A percentile compares a stretch with the other conserved stretches of the same genome.
Conservation (phyloP, 2,113 vertebrate species). For the Miniopterus natalensis region DNA sequence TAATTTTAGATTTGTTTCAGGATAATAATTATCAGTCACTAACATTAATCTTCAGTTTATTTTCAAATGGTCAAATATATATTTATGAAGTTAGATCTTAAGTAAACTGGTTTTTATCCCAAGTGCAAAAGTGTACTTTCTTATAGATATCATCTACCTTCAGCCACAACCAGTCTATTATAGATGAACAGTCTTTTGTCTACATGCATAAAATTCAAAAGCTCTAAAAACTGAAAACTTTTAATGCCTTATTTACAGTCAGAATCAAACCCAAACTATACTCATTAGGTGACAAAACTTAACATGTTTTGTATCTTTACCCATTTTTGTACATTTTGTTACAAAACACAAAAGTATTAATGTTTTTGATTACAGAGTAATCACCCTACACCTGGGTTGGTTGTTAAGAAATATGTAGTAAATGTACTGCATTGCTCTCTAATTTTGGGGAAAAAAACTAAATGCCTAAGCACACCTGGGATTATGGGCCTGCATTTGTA, state of each 20-base stretch:
- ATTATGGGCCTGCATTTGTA: background rate
- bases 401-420: background rate
- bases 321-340: background rate
- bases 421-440: background rate
- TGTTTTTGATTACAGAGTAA: background rate
- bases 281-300: background rate
- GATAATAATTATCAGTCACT: background rate
- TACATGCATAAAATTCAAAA: conserved; percentile 9
- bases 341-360: background rate
- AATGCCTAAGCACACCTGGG: background rate
- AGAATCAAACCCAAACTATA: background rate
- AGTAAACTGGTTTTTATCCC: background rate
- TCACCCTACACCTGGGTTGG: background rate
- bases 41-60: background rate
- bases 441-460: background rate
- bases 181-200: background rate
- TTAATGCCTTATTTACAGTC: background rate
- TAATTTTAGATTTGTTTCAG: background rate
- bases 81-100: background rate
- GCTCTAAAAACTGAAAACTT: background rate
- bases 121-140: background rate
- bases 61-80: background rate
- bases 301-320: background rate
- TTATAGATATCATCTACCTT: background rate
- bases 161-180: background rate